phyloP scores from a whole-genome alignment of 1,140 invertebrate species.

The Medauroidea extradentata region DNA sequence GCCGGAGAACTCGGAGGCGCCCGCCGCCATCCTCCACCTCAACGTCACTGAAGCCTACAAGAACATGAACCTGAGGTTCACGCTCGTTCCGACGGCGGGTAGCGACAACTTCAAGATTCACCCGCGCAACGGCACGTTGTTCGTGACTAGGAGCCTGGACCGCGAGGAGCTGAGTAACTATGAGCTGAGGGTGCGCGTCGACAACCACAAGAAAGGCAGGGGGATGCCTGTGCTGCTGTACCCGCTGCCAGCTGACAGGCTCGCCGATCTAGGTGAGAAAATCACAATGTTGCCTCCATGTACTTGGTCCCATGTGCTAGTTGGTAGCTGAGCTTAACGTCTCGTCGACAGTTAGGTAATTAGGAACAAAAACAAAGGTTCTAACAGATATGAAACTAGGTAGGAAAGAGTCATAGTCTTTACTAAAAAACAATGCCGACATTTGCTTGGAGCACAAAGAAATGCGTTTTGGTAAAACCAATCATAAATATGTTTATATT shows the following conservation, averaged over 20 bases:
- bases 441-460: no score
- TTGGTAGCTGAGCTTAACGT: no score
- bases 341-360: no score
- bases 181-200: constrained; percentile 62
- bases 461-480: no score
- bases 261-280: constrained; percentile 55
- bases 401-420: no score
- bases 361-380: no score
- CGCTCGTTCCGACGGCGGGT: constrained; percentile 45
- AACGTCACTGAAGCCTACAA: constrained; percentile 59
- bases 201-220: constrained; percentile 57
- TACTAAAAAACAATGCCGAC: no score
- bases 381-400: no score
- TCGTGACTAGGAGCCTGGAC: constrained; percentile 62
- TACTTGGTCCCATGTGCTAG: no score
- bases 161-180: constrained; percentile 60
- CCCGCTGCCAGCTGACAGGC: constrained; percentile 60
- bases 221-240: constrained; percentile 70
- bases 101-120: constrained; percentile 62
- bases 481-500: no score
- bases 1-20: constrained; percentile 65
- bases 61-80: constrained; percentile 42
- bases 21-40: constrained; percentile 61
- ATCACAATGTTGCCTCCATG: no score
- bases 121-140: constrained; percentile 64